Evolutionary conservation across 2,113 vertebrate genomes (phyloP).

Genomic region (Calonectris borealis): DNA sequence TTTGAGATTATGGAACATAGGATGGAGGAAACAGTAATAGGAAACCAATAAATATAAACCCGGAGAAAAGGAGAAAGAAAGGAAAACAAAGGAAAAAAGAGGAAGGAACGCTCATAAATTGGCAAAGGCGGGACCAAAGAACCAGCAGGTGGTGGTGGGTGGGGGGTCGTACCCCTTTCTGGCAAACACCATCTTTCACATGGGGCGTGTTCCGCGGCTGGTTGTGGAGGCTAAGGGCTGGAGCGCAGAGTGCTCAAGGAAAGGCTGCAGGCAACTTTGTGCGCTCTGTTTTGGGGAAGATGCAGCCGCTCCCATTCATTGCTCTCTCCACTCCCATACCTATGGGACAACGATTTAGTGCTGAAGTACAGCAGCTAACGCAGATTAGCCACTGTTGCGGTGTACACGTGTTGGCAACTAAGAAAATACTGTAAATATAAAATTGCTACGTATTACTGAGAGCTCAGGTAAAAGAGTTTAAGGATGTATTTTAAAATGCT

Average conservation of each 20-base stretch:
- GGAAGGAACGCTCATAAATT: not conserved
- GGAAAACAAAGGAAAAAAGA: not conserved
- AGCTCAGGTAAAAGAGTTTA: not conserved
- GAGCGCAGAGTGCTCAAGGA: not conserved
- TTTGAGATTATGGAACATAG: not conserved
- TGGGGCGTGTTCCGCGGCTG: not conserved
- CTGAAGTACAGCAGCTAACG: not conserved
- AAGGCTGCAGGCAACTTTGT: not conserved
- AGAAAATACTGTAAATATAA: not conserved
- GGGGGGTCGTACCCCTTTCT: accelerated
- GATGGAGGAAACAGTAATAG: not conserved
- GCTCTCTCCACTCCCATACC: not conserved
- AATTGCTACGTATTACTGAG: not conserved
- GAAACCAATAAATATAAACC: not conserved
- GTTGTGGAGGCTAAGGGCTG: not conserved
- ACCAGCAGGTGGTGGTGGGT: not conserved
- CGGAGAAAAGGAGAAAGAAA: not conserved
- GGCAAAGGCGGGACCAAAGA: not conserved
- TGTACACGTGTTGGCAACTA: accelerated
- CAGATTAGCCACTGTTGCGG: not conserved
- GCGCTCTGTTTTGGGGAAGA: not conserved
- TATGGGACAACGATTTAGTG: accelerated
- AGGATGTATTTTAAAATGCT: not conserved
- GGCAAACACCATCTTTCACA: not conserved
- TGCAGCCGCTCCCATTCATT: not conserved